phyloP scores from a whole-genome alignment of 2,888 invertebrate species.

The Chrysodeixis includens region DNA sequence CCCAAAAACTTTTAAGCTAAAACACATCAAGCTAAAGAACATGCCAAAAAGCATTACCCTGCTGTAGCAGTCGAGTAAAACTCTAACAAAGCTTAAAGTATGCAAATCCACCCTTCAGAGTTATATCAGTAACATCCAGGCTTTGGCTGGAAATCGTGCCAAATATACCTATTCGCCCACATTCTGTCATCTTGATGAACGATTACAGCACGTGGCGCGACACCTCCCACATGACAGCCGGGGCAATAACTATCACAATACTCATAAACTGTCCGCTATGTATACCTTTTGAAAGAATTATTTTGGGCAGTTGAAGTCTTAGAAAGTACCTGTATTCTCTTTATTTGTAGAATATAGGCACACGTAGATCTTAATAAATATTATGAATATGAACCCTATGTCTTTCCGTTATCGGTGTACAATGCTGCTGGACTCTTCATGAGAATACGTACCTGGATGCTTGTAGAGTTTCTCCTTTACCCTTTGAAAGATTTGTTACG shows the following conservation, averaged over 20 bases:
- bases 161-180: constrained; percentile 4
- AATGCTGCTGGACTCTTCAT: too few relatives aligned
- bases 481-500: too few relatives aligned
- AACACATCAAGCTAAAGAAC: neutral
- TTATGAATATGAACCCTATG: too few relatives aligned
- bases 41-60: neutral
- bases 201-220: constrained; percentile 16
- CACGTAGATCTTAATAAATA: too few relatives aligned
- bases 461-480: too few relatives aligned
- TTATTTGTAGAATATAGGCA: too few relatives aligned
- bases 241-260: constrained; percentile 25
- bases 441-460: too few relatives aligned
- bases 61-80: too few relatives aligned
- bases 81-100: neutral
- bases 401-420: too few relatives aligned
- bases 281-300: constrained; percentile 19
- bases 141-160: neutral
- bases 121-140: constrained; percentile 1
- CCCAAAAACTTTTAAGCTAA: too few relatives aligned
- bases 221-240: constrained; percentile 16
- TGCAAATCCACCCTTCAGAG: neutral
- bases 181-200: constrained; percentile 22
- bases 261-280: constrained; percentile 29
- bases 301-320: too few relatives aligned
- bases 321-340: too few relatives aligned